Conservation (phyloP, 2,797 vertebrate genomes). For the Monodelphis domestica region DNA sequence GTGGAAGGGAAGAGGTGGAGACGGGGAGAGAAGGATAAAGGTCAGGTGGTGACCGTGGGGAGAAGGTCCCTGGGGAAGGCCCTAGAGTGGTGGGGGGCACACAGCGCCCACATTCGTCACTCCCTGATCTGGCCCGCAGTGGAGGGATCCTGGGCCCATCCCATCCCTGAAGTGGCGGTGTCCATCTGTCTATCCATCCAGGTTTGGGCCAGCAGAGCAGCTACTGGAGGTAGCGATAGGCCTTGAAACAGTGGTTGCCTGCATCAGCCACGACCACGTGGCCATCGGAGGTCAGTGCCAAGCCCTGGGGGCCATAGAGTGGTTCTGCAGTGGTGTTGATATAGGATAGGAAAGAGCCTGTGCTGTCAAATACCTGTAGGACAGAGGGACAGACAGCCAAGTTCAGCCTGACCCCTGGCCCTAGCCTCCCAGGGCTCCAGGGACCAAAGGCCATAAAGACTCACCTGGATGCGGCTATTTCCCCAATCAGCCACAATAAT, state of each 20-base stretch:
- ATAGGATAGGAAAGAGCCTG: conserved; percentile 97
- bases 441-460: neutral
- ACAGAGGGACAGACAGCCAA: neutral
- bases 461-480: conserved; percentile 97
- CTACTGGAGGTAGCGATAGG: conserved; percentile 98
- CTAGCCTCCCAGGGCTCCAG: neutral
- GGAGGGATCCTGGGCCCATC: conserved; percentile 34
- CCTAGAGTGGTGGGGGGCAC: neutral
- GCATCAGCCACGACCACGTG: conserved; percentile 97
- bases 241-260: conserved; percentile 99
- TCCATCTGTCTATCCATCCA: conserved; percentile 73
- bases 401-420: neutral
- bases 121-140: conserved; percentile 66
- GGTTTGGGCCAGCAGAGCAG: conserved; percentile 58
- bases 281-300: conserved; percentile 96
- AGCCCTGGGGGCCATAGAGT: conserved; percentile 95
- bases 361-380: conserved; percentile 94
- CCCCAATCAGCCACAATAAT: conserved; percentile 99
- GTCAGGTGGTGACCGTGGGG: neutral
- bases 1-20: neutral
- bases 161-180: conserved; percentile 19
- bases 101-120: conserved; percentile 79
- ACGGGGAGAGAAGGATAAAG: neutral
- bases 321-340: conserved; percentile 98
- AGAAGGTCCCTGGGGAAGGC: neutral